Percentiles rank a stretch among this genome's conserved stretches.
Evolutionary conservation across 2,888 invertebrate genomes (phyloP).

Genomic region (Seira ritae): DNA sequence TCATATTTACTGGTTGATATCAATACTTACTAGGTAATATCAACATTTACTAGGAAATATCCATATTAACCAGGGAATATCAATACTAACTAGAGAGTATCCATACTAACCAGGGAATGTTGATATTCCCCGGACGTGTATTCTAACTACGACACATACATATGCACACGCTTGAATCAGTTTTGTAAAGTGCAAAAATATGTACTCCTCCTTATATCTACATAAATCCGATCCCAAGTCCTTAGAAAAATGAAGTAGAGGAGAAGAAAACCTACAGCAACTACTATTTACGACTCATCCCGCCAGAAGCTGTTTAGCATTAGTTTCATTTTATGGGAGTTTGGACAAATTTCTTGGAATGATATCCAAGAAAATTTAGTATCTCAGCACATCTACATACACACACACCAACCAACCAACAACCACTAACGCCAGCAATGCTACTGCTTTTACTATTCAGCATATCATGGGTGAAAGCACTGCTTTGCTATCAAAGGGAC

Average conservation of each 20-base stretch:
- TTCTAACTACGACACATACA: too few relatives aligned
- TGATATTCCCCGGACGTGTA: too few relatives aligned
- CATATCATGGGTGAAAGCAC: too few relatives aligned
- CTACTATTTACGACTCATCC: conserved; percentile 61
- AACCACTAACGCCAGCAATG: neutral
- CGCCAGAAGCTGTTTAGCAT: conserved; percentile 62
- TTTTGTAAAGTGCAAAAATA: neutral
- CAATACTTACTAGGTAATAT: too few relatives aligned
- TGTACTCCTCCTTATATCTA: neutral
- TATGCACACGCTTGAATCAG: neutral
- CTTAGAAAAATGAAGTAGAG: conserved; percentile 15
- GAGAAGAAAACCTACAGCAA: conserved; percentile 1
- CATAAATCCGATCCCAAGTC: neutral
- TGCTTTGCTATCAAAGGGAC: neutral
- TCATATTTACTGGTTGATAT: too few relatives aligned
- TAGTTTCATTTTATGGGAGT: conserved; percentile 61
- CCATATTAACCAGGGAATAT: too few relatives aligned
- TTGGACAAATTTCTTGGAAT: conserved; percentile 63
- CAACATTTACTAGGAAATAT: too few relatives aligned
- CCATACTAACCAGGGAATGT: too few relatives aligned
- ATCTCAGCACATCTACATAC: conserved; percentile 33
- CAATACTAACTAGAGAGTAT: too few relatives aligned
- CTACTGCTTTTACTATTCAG: too few relatives aligned
- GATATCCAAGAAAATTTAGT: conserved; percentile 54
- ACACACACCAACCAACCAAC: neutral